Evolutionary conservation across 2,113 vertebrate genomes (phyloP).

Genomic region (Micronisus gabar): DNA sequence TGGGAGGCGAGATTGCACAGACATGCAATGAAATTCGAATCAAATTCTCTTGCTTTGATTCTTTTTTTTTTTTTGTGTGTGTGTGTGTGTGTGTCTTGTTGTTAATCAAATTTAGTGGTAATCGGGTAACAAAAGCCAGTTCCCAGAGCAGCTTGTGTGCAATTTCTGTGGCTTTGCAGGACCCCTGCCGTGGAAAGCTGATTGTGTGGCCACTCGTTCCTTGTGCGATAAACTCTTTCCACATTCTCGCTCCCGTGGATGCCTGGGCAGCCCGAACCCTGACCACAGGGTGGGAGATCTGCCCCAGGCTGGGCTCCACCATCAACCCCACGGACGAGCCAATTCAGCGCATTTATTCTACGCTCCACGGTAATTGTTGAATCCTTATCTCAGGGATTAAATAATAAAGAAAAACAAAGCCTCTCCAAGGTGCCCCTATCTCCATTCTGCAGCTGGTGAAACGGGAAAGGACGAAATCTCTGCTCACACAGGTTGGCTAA

Average conservation of each 20-base stretch:
- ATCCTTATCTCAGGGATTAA: not conserved
- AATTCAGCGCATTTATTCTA: rapidly evolving
- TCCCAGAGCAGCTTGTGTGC: not conserved
- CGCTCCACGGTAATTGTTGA: rapidly evolving
- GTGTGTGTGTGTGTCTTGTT: rapidly evolving
- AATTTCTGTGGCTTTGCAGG: not conserved
- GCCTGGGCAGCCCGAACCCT: not conserved
- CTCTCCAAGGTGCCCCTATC: not conserved
- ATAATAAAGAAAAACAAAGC: not conserved
- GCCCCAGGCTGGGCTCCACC: not conserved
- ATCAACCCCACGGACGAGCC: rapidly evolving
- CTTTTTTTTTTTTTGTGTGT: rapidly evolving
- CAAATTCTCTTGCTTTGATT: not conserved
- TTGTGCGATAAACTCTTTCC: not conserved
- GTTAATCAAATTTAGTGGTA: not conserved
- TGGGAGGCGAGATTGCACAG: not conserved
- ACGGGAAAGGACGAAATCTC: not conserved
- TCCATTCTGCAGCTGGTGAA: not conserved
- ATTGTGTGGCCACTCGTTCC: rapidly evolving
- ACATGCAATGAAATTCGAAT: not conserved
- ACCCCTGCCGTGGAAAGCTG: rapidly evolving
- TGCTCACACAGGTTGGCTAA: not conserved
- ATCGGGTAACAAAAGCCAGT: not conserved
- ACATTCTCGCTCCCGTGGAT: rapidly evolving
- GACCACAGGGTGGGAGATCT: not conserved